These are phyloP conservation scores for Oligia fasciuncula DNA, from an alignment of 2,888 invertebrate species.

Conservation along the genomic window DNA sequence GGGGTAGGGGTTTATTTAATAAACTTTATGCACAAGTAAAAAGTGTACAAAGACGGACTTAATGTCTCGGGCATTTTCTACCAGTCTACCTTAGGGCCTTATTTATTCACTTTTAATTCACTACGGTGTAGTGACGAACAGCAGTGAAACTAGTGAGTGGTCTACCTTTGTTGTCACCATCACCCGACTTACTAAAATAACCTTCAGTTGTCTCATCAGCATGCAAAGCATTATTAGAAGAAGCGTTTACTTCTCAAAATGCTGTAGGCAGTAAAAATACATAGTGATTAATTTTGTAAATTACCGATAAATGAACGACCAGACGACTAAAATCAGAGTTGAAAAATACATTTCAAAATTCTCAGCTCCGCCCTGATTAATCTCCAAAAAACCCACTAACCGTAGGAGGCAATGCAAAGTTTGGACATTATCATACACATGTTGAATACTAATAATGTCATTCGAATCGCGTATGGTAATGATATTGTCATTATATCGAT, in stretches of 20 bases:
- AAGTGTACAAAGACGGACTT: too few species aligned
- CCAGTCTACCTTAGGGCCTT: too few species aligned
- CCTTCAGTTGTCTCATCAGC: neutral
- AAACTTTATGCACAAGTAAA: too few species aligned
- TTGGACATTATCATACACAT: slow-evolving; percentile 54
- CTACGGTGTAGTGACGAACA: neutral
- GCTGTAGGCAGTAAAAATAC: too few species aligned
- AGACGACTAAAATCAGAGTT: neutral
- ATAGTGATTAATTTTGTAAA: neutral
- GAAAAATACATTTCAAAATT: neutral
- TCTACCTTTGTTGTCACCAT: too few species aligned
- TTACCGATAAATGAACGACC: neutral
- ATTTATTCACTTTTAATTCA: too few species aligned
- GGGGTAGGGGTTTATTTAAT: accelerated
- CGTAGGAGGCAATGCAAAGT: slow-evolving; percentile 59
- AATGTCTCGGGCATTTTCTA: too few species aligned
- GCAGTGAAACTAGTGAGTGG: neutral
- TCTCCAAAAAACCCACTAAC: slow-evolving; percentile 20
- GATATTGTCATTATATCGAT: slow-evolving; percentile 55
- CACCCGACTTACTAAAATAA: too few species aligned
- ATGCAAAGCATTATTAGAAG: neutral
- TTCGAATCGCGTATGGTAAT: slow-evolving; percentile 49
- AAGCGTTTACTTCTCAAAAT: neutral
- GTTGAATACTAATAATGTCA: slow-evolving; percentile 63
- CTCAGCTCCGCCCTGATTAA: slow-evolving; percentile 9